These are phyloP conservation scores for Drosophila bipectinata DNA, from an alignment of 1,140 invertebrate genomes.

Conservation along the genomic window DNA sequence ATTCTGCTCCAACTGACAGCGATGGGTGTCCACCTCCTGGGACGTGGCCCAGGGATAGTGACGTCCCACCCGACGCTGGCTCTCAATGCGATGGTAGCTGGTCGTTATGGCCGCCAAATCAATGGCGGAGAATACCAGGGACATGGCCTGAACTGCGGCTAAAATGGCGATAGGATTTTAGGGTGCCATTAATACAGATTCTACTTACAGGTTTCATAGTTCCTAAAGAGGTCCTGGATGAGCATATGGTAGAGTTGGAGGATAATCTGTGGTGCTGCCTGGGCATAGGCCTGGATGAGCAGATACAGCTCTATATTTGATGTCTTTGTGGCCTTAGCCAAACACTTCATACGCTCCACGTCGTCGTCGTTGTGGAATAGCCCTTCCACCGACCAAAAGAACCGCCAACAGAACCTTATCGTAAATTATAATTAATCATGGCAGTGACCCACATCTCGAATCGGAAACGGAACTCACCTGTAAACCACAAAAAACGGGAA, in stretches of 20 bases:
- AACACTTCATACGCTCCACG: constrained; percentile 86
- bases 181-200: no score
- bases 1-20: constrained; percentile 57
- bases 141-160: constrained; percentile 88
- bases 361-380: constrained; percentile 85
- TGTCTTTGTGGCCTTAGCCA: constrained; percentile 85
- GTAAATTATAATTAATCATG: background rate
- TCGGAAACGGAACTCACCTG: constrained; percentile 85
- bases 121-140: constrained; percentile 87
- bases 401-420: constrained; percentile 86
- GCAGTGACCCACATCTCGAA: background rate
- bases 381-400: constrained; percentile 90
- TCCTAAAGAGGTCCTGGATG: constrained; percentile 81
- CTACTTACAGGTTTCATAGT: constrained; percentile 76
- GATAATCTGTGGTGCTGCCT: constrained; percentile 89
- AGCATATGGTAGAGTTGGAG: constrained; percentile 87
- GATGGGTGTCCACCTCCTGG: constrained; percentile 54
- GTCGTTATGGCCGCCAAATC: constrained; percentile 88
- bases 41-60: constrained; percentile 88
- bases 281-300: constrained; percentile 90
- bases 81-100: constrained; percentile 90
- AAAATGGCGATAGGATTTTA: constrained; percentile 57
- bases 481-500: constrained; percentile 89
- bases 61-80: constrained; percentile 89
- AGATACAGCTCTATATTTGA: constrained; percentile 89